Evolutionary conservation across 1,140 invertebrate genomes (phyloP), one percentile per base, ranked within the genome.

Genomic region (Trialeurodes vaporariorum): DNA sequence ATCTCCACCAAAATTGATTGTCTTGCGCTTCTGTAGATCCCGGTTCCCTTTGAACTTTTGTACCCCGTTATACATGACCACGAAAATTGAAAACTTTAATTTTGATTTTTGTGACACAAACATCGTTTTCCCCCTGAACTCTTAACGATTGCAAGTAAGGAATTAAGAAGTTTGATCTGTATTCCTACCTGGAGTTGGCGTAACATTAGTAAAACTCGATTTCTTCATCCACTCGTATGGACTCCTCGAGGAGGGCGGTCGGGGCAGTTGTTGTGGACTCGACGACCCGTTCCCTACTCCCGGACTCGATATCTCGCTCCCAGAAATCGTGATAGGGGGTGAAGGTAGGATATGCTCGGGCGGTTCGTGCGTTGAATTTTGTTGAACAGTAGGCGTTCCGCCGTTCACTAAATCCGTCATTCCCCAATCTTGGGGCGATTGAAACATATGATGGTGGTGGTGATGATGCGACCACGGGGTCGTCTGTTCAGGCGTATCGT

Each of bases 211-310:
- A 76, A 93, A 93, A 12, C 87, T 86, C 0, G 88, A 86, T 76
- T 91, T 92, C 75, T 90, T 93, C 85, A 94, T 93, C 91, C 91
- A 94, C 70, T 92, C 91, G 75, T 86, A 93, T 0, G 91, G 91
- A 64, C 87, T 90, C 21, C 88, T 81, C 21, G 84, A 83, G 1
- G 86, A 85, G 9, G 84, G 80, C 21, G 90, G 88, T 74, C 83
- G 24, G 24, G 58, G 58, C 59, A 49, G 59, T 12, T 34, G 59
- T 12, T 34, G 59, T 24, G 64, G 64, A 12, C 27, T 58, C 12
- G 59, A 24, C 13, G 64, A 58, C 34, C 64, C 25, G 25, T 65
- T 65, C 2, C 24, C 40, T 22, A 23, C 26, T 1, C 34, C 34
- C 25, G 34, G 40, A 26, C 34, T 34, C 83, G 64, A 59, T 2